A percentile compares a stretch with the other conserved stretches of the same genome.
These are phyloP conservation scores for Patiria miniata DNA, from an alignment of 35 echinoderm and acorn worm species.

Conservation along the genomic window DNA sequence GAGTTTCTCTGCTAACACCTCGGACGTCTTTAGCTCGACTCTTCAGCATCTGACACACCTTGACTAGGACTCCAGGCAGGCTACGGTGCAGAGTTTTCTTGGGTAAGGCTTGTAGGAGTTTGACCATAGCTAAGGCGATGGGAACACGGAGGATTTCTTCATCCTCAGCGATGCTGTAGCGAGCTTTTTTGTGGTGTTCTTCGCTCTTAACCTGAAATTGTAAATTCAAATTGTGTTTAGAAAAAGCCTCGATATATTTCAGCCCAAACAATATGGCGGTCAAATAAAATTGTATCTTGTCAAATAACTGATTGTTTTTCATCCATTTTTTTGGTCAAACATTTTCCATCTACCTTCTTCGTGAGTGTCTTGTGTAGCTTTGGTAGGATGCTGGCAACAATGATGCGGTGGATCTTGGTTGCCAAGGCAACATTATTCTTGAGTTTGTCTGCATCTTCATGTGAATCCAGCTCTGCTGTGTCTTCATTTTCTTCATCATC, in stretches of 20 bases:
- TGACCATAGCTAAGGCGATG: constrained; percentile 90
- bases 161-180: constrained; percentile 58
- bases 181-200: constrained; percentile 73
- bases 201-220: constrained; percentile 66
- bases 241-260: too few species aligned
- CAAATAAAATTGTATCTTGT: neutral
- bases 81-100: constrained; percentile 60
- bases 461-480: constrained; percentile 35
- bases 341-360: constrained; percentile 60
- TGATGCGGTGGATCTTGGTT: constrained; percentile 85
- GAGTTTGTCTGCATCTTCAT: neutral
- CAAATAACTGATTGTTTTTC: too few species aligned
- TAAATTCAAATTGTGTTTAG: too few species aligned
- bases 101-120: constrained; percentile 78
- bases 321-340: neutral
- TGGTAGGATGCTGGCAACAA: constrained; percentile 82
- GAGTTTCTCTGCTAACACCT: constrained; percentile 69
- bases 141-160: constrained; percentile 85
- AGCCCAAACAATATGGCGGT: neutral
- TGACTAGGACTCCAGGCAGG: constrained; percentile 76
- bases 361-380: constrained; percentile 76
- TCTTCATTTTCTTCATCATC: constrained; percentile 37
- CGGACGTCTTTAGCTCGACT: constrained; percentile 78
- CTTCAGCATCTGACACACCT: constrained; percentile 92
- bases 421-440: constrained; percentile 58